Base-by-base conservation (phyloP, 2,888 invertebrate genomes). In the Chalcosyrphus nemorum region DNA sequence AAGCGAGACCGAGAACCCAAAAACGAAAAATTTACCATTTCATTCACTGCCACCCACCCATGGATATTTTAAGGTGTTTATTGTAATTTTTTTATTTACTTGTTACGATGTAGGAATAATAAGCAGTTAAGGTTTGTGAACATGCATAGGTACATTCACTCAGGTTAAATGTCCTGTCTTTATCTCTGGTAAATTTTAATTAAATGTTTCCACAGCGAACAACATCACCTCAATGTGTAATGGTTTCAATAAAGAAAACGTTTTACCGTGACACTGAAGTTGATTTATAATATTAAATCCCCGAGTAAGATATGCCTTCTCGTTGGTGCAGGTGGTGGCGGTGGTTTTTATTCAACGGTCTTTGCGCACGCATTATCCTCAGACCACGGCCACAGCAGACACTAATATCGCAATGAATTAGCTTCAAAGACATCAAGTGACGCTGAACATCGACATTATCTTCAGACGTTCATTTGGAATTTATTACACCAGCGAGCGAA, bases 31-130 rank as follows among this genome's bases (percentile, higher is more conserved):
- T 50, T 63, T 50, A 52, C 38, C 32, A 66, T 66, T 66, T 66
- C 11, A 19, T 63, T 47, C 47, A 47, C 32, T 41, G 24, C 41
- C 3, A 24, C 24, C 29, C 29, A 4, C 2, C 29, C 7, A 21
- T 59, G 59, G 43, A 43, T 43, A 59, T 56, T 61, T 63, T 54
- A 54, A 61, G 52, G 72, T 72, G 61, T 72, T 72, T 72, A 52
- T 63, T 52, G 29, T 71, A 71, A 70, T 70, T 70, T 56, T 63
- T 70, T 59, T 71, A 47, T 70, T 35, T 21, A 19, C 38, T 41
- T 41, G 17, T 50, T 50, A 52, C 50, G 41, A 29, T 13, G 0
- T 17, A 9, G 27, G 59, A 71, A 71, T 59, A 71, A 71, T 45
- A 71, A 71, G 27, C 66, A 63, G 63, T 32, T 29, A 19, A 45